These are phyloP conservation scores for Ophraella communa DNA, from an alignment of 2,888 invertebrate species.

Conservation along the genomic window DNA sequence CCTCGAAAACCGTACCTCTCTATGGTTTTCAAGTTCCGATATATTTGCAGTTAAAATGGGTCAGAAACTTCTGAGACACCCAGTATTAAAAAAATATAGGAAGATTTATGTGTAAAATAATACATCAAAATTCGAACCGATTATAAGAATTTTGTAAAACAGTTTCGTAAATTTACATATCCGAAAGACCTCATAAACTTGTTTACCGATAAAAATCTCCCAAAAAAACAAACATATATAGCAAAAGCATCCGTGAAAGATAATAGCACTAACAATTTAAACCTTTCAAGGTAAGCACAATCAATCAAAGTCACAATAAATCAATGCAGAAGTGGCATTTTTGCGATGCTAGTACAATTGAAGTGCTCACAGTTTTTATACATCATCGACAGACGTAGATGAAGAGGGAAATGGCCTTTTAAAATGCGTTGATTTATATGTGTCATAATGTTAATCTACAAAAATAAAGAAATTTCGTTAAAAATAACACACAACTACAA, in stretches of 20 bases:
- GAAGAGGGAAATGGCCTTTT: neutral
- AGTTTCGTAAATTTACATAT: neutral
- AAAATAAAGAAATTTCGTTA: too few relatives aligned
- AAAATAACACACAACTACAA: too few relatives aligned
- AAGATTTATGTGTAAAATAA: neutral
- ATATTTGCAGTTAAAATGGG: too few relatives aligned
- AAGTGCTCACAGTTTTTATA: constrained; percentile 38
- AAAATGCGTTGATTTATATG: too few relatives aligned
- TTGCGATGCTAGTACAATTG: constrained; percentile 54
- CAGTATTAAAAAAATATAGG: too few relatives aligned
- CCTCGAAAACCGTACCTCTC: too few relatives aligned
- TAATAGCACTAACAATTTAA: constrained; percentile 28
- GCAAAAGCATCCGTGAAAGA: neutral
- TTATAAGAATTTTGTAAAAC: neutral
- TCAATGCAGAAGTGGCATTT: constrained; percentile 54
- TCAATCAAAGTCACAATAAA: constrained; percentile 59
- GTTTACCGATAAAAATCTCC: constrained; percentile 27
- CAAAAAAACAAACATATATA: neutral
- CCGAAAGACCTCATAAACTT: constrained; percentile 19
- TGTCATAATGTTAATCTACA: too few relatives aligned
- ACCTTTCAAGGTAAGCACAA: constrained; percentile 47
- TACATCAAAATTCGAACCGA: neutral
- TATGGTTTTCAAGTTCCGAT: too few relatives aligned
- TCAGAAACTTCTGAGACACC: too few relatives aligned
- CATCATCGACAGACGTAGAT: constrained; percentile 32